Base-by-base conservation (phyloP, 2,797 vertebrate genomes). In the Scolopax rusticola region DNA sequence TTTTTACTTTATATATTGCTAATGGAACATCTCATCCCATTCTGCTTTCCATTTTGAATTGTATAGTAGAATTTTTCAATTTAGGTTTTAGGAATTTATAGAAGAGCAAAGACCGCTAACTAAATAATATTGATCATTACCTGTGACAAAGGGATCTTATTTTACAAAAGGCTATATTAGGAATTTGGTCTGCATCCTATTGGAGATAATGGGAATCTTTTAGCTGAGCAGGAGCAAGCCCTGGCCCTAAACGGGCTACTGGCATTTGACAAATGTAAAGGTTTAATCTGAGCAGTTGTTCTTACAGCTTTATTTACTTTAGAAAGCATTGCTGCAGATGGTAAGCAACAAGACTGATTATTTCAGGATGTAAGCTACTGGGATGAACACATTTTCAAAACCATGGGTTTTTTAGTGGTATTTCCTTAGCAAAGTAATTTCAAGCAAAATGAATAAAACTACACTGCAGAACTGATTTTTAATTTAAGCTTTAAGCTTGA, bases 281-380 rank as follows among this genome's bases (percentile, higher is more conserved):
- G 28, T 89, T 96, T 89, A 67, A 57, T 79, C 32, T 41, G 32
- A 93, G 68, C 70, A 87, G 76, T 67, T 89, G 73, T 70, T 92
- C 71, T 90, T 73, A 64, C 45, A 92, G 53, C 77, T 91, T 84
- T 67, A 78, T 90, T 92, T 89, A 74, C 73, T 88, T 93, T 73
- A 79, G 57, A 64, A 91, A 65, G 79, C 21, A 82, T 24, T 73
- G 73, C 59, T 90, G 47, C 82, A 89, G 50, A 85, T 75, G 82
- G 84, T 60, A 69, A 90, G 48, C 45, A 79, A 95, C 51, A 82
- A 73, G 41, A 88, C 27, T 65, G 63, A 92, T 73, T 91, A 84
- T 84, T 93, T 91, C 77, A 82, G 51, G 64, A 76, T n/a, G 60
- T 21, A 76, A 88, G 32, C 51, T 59, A 76, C 65, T 51, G 27